Evolutionary conservation across 2,797 vertebrate genomes (phyloP).

Genomic region (Chelidonichthys spinosus): DNA sequence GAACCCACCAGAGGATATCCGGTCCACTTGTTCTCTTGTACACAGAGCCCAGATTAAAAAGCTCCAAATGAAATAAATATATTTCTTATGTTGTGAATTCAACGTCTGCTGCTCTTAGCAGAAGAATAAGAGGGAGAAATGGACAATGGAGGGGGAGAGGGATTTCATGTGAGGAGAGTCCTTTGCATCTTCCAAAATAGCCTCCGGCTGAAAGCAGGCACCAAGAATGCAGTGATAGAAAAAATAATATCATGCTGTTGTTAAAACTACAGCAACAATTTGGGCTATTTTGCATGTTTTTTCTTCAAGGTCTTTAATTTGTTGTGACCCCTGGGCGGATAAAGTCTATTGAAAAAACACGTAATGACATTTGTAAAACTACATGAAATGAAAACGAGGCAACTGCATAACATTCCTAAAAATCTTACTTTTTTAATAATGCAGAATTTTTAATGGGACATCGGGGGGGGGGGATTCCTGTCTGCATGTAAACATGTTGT

Average conservation of each 20-base stretch:
- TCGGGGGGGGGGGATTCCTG: neutral
- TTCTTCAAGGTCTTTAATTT: constrained; percentile 33
- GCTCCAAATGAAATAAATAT: constrained; percentile 46
- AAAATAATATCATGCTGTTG: constrained; percentile 20
- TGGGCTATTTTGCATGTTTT: constrained; percentile 42
- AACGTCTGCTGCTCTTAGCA: constrained; percentile 47
- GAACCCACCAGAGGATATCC: constrained; percentile 64
- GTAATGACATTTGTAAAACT: constrained; percentile 33
- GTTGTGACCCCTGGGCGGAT: constrained; percentile 33
- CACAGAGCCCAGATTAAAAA: constrained; percentile 61
- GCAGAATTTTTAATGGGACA: neutral
- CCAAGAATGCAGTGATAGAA: constrained; percentile 7
- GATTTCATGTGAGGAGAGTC: constrained; percentile 32
- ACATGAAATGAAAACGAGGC: constrained; percentile 24
- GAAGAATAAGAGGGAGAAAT: constrained; percentile 22
- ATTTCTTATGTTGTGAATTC: constrained; percentile 42
- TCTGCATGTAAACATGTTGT: constrained; percentile 9
- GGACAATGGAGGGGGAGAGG: constrained; percentile 23
- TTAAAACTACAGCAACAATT: constrained; percentile 31
- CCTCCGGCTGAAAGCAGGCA: constrained; percentile 31
- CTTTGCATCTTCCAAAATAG: constrained; percentile 44
- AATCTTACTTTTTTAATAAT: constrained; percentile 27
- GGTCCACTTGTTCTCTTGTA: constrained; percentile 55
- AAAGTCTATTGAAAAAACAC: constrained; percentile 26
- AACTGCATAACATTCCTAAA: constrained; percentile 8